These are phyloP conservation scores for Craseonycteris thonglongyai DNA, from an alignment of 2,113 vertebrate genomes.

Conservation along the genomic window DNA sequence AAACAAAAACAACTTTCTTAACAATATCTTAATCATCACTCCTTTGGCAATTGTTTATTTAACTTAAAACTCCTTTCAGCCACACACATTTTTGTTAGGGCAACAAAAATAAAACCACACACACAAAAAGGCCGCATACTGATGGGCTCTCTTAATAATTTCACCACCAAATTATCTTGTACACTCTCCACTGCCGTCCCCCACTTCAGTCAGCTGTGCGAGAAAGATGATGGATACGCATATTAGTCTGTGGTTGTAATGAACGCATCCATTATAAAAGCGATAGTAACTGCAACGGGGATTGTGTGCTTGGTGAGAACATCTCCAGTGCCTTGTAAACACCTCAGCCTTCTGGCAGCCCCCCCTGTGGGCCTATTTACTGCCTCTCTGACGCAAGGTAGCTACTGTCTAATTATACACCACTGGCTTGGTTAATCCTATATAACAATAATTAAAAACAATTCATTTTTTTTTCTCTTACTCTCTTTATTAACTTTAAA, in stretches of 20 bases:
- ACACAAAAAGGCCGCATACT: conserved; percentile 49
- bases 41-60: conserved; percentile 68
- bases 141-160: conserved; percentile 40
- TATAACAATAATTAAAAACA: conserved; percentile 79
- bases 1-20: background rate
- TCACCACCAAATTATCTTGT: background rate
- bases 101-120: conserved; percentile 48
- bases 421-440: conserved; percentile 79
- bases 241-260: conserved; percentile 79
- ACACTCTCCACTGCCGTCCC: background rate
- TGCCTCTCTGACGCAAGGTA: conserved; percentile 76
- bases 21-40: conserved; percentile 46
- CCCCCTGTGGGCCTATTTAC: conserved; percentile 78
- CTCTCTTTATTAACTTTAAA: conserved; percentile 78
- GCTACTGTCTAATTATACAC: conserved; percentile 82
- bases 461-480: conserved; percentile 77
- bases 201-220: conserved; percentile 10
- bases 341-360: conserved; percentile 80
- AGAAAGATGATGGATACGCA: conserved; percentile 73
- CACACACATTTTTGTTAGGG: too few relatives aligned
- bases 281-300: conserved; percentile 73
- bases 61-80: conserved; percentile 64
- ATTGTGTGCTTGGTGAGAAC: conserved; percentile 72
- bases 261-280: conserved; percentile 80
- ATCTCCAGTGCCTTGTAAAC: conserved; percentile 82